Percentiles rank a stretch among this genome's conserved stretches.
phyloP scores from a whole-genome alignment of 2,797 vertebrate species.

The Chloroceryle amazona region DNA sequence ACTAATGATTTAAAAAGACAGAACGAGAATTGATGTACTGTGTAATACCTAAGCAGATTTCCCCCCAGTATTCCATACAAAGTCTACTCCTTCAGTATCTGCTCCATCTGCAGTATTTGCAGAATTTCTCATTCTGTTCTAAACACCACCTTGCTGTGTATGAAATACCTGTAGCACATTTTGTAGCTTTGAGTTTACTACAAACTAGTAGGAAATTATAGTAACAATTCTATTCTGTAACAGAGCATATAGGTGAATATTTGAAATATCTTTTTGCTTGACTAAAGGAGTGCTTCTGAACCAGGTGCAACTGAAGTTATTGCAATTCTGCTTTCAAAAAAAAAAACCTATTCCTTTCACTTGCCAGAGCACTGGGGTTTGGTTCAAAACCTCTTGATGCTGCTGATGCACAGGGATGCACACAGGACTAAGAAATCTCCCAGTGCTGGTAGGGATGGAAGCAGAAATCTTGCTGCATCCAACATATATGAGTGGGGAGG shows the following conservation, averaged over 20 bases:
- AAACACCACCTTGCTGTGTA: neutral
- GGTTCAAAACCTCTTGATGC: neutral
- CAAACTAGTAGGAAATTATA: neutral
- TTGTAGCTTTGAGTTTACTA: neutral
- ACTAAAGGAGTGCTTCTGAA: neutral
- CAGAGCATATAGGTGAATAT: neutral
- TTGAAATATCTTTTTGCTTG: neutral
- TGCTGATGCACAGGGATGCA: neutral
- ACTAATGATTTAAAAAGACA: neutral
- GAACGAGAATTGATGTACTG: neutral
- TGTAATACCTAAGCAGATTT: neutral
- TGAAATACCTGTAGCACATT: neutral
- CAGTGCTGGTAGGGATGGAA: neutral
- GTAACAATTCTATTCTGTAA: neutral
- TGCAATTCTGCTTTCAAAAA: neutral
- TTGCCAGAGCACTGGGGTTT: neutral
- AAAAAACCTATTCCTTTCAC: neutral
- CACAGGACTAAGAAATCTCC: neutral
- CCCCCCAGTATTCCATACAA: neutral
- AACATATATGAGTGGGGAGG: fast-evolving
- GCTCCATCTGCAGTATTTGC: neutral
- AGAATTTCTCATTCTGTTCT: neutral
- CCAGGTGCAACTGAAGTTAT: neutral
- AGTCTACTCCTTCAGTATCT: neutral
- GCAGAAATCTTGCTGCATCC: neutral